These are phyloP conservation scores for Trachelipus rathkii DNA, from an alignment of 1,140 invertebrate genomes.

Conservation along the genomic window DNA sequence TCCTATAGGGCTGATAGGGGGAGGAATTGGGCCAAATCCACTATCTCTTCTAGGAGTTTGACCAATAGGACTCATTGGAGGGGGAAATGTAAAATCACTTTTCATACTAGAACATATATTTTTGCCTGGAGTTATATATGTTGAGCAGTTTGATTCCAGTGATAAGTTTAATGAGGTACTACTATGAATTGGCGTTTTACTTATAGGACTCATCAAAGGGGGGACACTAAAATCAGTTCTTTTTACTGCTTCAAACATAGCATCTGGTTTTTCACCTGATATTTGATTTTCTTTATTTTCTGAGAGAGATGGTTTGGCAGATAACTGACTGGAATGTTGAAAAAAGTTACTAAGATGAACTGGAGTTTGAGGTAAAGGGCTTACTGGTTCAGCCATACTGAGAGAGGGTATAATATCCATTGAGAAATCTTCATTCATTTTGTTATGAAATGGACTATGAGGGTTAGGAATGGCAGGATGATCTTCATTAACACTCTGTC, in stretches of 20 bases:
- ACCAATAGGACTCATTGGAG: conserved; percentile 9
- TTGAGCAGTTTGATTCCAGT: background rate
- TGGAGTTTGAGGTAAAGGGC: background rate
- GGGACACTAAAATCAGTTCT: background rate
- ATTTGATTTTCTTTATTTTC: background rate
- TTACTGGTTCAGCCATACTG: background rate
- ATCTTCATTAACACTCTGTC: background rate
- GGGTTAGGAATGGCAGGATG: background rate
- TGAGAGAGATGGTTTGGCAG: background rate
- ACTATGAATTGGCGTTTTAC: background rate
- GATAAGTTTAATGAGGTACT: background rate
- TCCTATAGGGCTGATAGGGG: background rate
- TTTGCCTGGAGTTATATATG: background rate
- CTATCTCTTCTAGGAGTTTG: background rate
- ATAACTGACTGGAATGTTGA: background rate
- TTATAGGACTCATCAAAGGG: background rate
- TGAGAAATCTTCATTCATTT: background rate
- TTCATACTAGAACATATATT: background rate
- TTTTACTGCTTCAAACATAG: background rate
- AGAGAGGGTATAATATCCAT: background rate
- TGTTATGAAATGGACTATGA: background rate
- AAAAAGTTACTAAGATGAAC: background rate
- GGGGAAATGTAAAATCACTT: background rate
- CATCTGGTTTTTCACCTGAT: background rate
- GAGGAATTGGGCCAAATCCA: background rate